Percentiles rank a stretch among this genome's conserved stretches.
phyloP scores from a whole-genome alignment of 2,888 invertebrate species.

The Dicranocentrus wangi region DNA sequence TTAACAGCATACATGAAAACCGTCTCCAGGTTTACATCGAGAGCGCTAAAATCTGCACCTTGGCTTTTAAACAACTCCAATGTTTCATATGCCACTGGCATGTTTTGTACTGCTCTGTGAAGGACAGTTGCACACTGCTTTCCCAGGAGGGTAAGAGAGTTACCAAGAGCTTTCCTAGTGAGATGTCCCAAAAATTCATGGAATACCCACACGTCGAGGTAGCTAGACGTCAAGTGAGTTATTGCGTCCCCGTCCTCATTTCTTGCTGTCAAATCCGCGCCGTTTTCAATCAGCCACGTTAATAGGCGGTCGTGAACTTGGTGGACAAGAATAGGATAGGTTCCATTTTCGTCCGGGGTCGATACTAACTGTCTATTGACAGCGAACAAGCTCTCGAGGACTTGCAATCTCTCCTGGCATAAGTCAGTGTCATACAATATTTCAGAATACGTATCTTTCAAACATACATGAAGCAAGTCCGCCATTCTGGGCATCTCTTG shows the following conservation, averaged over 20 bases:
- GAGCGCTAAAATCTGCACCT: neutral
- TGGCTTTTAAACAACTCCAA: neutral
- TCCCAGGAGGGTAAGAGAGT: neutral
- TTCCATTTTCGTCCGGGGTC: no score
- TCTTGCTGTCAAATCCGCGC: neutral
- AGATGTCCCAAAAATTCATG: neutral
- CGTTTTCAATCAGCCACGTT: neutral
- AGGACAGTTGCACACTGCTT: neutral
- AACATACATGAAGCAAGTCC: no score
- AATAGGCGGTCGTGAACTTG: neutral
- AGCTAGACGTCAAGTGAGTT: no score
- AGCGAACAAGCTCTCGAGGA: no score
- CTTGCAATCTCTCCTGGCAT: no score
- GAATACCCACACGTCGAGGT: no score
- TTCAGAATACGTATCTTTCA: no score
- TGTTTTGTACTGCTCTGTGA: neutral
- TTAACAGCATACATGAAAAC: neutral
- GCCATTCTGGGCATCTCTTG: no score
- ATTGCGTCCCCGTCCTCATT: no score
- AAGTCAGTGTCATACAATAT: no score
- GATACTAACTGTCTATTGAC: no score
- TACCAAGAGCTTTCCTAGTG: neutral
- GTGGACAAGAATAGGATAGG: no score
- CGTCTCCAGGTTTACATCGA: neutral
- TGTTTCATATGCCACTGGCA: neutral